Conservation (phyloP, 2,113 vertebrate genomes). For the Barbus barbus region DNA sequence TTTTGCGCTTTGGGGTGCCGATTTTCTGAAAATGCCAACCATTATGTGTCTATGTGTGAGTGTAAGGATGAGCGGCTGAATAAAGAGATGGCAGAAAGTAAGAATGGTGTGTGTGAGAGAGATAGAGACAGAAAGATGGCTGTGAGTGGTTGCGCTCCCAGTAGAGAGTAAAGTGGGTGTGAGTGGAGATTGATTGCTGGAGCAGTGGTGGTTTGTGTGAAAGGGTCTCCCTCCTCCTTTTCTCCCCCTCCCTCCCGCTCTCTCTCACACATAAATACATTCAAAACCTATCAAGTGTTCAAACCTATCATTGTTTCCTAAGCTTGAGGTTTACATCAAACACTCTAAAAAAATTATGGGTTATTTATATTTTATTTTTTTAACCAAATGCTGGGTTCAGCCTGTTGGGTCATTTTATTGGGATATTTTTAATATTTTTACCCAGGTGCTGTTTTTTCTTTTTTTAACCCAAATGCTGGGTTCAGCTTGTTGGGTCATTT, state of each 20-base stretch:
- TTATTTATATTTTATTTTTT: too few species aligned
- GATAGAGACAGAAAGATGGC: constrained; percentile 30
- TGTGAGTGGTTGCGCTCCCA: constrained; percentile 28
- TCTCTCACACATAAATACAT: constrained; percentile 2
- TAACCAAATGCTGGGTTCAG: too few species aligned
- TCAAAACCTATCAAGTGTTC: not conserved
- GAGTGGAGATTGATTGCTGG: constrained; percentile 37
- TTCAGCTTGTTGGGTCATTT: too few species aligned
- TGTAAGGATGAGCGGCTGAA: not conserved
- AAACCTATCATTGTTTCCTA: not conserved
- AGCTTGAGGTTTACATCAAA: not conserved
- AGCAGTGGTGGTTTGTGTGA: constrained; percentile 21
- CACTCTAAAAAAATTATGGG: too few species aligned
- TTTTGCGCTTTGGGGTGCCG: constrained; percentile 17
- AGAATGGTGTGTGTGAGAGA: constrained; percentile 13
- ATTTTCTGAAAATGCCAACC: constrained; percentile 28
- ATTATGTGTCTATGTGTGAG: constrained; percentile 11
- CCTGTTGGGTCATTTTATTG: too few species aligned
- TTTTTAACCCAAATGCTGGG: too few species aligned
- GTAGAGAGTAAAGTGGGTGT: constrained; percentile 20
- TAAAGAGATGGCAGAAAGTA: constrained; percentile 14
- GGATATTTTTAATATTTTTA: too few species aligned
- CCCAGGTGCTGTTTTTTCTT: too few species aligned
- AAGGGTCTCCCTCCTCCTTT: constrained; percentile 10
- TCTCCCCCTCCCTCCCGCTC: constrained; percentile 31